These are phyloP conservation scores for Hassar affinis DNA, from an alignment of 2,113 vertebrate genomes.

Conservation along the genomic window DNA sequence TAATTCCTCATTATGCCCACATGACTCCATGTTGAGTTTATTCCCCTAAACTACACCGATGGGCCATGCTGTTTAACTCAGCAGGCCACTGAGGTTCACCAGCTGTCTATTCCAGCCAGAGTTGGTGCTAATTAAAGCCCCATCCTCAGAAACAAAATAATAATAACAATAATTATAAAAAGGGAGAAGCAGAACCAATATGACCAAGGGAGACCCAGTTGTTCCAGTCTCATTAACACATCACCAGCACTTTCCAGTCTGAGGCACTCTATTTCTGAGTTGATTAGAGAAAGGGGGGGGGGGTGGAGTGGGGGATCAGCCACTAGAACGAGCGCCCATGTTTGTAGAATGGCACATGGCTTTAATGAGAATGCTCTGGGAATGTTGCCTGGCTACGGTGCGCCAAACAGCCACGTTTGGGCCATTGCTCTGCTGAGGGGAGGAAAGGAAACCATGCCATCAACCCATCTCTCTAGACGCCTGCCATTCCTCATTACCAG, in stretches of 20 bases:
- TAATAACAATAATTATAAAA: not conserved
- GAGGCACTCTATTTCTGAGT: conserved; percentile 41
- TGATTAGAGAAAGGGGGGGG: conserved; percentile 44
- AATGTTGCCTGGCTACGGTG: conserved; percentile 53
- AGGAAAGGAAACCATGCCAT: conserved; percentile 57
- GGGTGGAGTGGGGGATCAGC: conserved; percentile 34
- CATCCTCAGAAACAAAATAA: conserved; percentile 4
- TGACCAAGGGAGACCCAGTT: conserved; percentile 46
- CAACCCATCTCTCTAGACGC: conserved; percentile 56
- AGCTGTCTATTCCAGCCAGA: conserved; percentile 49
- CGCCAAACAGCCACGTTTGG: conserved; percentile 55
- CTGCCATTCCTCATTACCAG: conserved; percentile 61
- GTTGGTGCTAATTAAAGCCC: conserved; percentile 56
- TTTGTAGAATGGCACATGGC: conserved; percentile 53
- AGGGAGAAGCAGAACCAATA: conserved; percentile 31
- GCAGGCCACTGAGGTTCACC: conserved; percentile 30
- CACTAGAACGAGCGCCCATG: conserved; percentile 40
- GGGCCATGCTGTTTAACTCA: conserved; percentile 26
- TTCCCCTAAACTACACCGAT: conserved; percentile 1
- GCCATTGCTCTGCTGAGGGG: conserved; percentile 40
- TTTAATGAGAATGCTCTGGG: conserved; percentile 63
- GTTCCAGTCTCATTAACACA: conserved; percentile 64
- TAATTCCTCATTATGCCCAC: not conserved
- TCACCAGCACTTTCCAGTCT: conserved; percentile 18
- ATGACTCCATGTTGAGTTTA: not conserved